Evolutionary conservation across 2,888 invertebrate species (phyloP), one percentile per base, ranked within the genome.

Genomic region (Autographa gamma): DNA sequence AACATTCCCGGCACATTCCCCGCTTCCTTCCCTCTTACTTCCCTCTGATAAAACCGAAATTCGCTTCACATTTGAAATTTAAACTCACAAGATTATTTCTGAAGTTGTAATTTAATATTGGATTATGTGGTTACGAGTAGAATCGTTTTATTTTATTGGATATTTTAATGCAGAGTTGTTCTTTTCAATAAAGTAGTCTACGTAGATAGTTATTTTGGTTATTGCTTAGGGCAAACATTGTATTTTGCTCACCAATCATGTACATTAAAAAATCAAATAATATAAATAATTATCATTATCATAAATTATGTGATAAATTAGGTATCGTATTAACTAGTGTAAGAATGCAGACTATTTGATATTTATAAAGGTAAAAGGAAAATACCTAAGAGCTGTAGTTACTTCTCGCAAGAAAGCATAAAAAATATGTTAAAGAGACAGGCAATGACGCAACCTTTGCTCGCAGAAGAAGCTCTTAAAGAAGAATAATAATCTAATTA

Each of bases 31-130:
- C 88, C 82, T 71, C 71, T 75, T 73, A 70, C 80, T 77, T 86
- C 84, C 81, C 83, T 76, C 86, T 81, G 88, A 89, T 90, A 89
- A 87, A 84, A 83, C 83, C 81, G 69, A 81, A 84, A 81, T 84
- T 76, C 74, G 74, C 82, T 79, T 78, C 75, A 80, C 76, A 77
- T 82, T 84, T 76, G 32, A 66, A 74, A 79, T 74, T 73, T 74
- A 68, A 77, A 67, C 69, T 69, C 63, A 63, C 66, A 58, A 74
- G 66, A 79, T 79, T 68, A 77, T 73, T 73, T 81, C 65, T 61
- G 56, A 63, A 70, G 73, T 70, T 68, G 60, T 63, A 75, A 64
- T 79, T 70, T 64, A 38, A 69, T 66, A 68, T 72, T 68, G 66
- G 48, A 66, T 61, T 68, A 59, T 69, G 18, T 80, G 59, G 31